phyloP scores from a whole-genome alignment of 2,888 invertebrate species.

The Synanthedon myopaeformis region DNA sequence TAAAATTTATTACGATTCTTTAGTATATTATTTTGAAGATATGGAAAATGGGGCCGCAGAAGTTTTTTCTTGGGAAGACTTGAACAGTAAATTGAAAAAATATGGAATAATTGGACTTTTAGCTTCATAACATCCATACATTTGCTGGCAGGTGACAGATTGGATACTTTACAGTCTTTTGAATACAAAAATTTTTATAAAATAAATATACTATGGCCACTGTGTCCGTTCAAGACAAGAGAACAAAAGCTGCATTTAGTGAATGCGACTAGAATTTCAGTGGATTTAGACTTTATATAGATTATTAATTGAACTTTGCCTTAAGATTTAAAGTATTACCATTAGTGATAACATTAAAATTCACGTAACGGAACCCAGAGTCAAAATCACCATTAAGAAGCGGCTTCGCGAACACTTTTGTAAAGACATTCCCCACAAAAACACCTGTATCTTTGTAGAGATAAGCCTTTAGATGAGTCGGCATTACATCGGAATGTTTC shows the following conservation, averaged over 20 bases:
- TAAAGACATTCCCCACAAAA: conserved; percentile 36
- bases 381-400: conserved; percentile 18
- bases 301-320: too few relatives aligned
- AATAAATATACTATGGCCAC: conserved; percentile 29
- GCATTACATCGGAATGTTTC: conserved; percentile 39
- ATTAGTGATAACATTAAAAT: not conserved
- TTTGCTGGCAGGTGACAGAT: conserved; percentile 23
- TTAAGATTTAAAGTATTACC: too few relatives aligned
- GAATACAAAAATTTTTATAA: conserved; percentile 17
- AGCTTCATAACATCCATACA: conserved; percentile 25
- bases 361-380: conserved; percentile 18
- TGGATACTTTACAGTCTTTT: conserved; percentile 20
- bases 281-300: conserved; percentile 30
- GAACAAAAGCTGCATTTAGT: conserved; percentile 25
- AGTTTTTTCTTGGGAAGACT: conserved; percentile 19
- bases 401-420: conserved; percentile 9
- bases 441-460: conserved; percentile 40
- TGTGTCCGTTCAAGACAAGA: conserved; percentile 22
- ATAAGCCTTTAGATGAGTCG: conserved; percentile 47
- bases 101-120: conserved; percentile 32
- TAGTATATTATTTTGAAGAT: conserved; percentile 28
- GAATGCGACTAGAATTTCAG: conserved; percentile 28
- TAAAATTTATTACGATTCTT: conserved; percentile 21
- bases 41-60: conserved; percentile 24
- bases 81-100: conserved; percentile 26